Evolutionary conservation across 1,140 invertebrate species (phyloP).

Genomic region (Bombus sibiricus): DNA sequence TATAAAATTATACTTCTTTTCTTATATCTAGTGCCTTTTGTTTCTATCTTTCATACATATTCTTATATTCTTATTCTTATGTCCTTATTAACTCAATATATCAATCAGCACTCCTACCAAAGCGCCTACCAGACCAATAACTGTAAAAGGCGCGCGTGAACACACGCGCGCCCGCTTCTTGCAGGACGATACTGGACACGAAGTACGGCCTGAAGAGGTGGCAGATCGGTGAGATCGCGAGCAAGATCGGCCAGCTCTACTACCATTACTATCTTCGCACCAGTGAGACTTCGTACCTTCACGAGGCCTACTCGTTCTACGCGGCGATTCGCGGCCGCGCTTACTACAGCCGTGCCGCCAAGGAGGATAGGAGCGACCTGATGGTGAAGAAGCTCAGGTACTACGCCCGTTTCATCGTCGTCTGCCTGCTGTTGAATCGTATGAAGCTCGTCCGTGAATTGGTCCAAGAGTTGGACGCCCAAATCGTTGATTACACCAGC

Average conservation of each 20-base stretch:
- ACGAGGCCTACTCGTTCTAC: conserved; percentile 98
- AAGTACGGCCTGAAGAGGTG: conserved; percentile 98
- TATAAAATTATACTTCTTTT: no score
- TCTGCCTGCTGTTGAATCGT: conserved; percentile 96
- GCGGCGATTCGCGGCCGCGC: conserved; percentile 95
- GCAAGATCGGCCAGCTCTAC: conserved; percentile 99
- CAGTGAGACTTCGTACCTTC: conserved; percentile 97
- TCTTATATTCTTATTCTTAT: no score
- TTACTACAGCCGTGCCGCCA: conserved; percentile 96
- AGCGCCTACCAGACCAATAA: not conserved
- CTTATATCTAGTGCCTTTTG: no score
- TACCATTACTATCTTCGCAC: conserved; percentile 99
- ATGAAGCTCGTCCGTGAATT: conserved; percentile 97
- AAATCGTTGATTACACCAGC: conserved; percentile 96
- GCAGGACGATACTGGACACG: conserved; percentile 91
- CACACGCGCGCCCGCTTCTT: conserved; percentile 36
- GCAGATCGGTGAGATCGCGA: conserved; percentile 99
- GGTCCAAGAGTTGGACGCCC: conserved; percentile 94
- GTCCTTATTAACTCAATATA: not conserved
- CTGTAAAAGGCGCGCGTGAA: not conserved
- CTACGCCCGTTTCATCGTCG: conserved; percentile 98
- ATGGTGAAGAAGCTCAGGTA: conserved; percentile 99
- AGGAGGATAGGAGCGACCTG: conserved; percentile 96
- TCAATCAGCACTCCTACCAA: not conserved
- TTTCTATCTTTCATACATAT: no score